Conservation (phyloP, 2,888 invertebrate species). For the Phalangium opilio region DNA sequence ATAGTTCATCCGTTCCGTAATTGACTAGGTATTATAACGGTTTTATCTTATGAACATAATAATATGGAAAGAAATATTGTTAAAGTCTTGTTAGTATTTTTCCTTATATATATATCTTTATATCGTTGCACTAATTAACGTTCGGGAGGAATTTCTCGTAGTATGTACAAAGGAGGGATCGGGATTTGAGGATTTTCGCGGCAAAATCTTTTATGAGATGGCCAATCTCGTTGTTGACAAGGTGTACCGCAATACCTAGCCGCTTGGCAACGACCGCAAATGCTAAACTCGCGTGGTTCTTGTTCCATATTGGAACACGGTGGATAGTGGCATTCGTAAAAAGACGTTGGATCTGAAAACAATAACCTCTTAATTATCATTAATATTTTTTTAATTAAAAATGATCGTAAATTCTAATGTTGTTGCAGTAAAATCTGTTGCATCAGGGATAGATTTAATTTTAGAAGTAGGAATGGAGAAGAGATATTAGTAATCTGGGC, state of each 20-base stretch:
- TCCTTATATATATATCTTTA: not conserved
- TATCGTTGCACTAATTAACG: constrained; percentile 4
- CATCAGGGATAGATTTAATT: too few species aligned
- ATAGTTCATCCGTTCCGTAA: too few species aligned
- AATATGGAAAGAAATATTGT: too few species aligned
- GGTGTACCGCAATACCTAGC: constrained; percentile 35
- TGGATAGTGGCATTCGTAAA: constrained; percentile 38
- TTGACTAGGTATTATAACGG: too few species aligned
- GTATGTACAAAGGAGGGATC: constrained; percentile 1
- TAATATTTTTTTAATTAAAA: too few species aligned
- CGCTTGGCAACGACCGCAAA: constrained; percentile 38
- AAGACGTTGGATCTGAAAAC: constrained; percentile 23
- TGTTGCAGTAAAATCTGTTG: too few species aligned
- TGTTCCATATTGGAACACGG: constrained; percentile 38
- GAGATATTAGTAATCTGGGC: too few species aligned
- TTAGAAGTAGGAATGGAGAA: too few species aligned
- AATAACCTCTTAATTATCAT: too few species aligned
- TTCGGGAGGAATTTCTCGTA: constrained; percentile 7
- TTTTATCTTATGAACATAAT: too few species aligned
- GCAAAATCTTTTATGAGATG: constrained; percentile 34
- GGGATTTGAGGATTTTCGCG: constrained; percentile 23
- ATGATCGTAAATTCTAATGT: too few species aligned
- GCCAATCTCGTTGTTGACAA: constrained; percentile 37
- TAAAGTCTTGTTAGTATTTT: too few species aligned
- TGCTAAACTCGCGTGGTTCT: constrained; percentile 36